Evolutionary conservation across 2,797 vertebrate genomes (phyloP).

Genomic region (Pseudocheirus occidentalis): DNA sequence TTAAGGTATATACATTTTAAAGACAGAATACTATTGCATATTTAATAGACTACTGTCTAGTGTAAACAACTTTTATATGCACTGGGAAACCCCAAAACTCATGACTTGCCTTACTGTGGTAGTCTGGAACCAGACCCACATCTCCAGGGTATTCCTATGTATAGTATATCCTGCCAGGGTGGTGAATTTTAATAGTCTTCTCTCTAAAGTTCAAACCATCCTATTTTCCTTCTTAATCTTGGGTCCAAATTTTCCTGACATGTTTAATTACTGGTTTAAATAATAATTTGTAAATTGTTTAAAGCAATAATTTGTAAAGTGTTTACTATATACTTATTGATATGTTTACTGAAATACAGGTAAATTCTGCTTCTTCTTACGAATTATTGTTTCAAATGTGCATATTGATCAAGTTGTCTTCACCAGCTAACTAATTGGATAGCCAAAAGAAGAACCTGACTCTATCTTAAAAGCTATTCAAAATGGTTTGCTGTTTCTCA

Average conservation of each 20-base stretch:
- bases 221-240: neutral
- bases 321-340: neutral
- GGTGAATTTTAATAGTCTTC: no score
- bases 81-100: neutral
- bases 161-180: neutral
- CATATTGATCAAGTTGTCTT: neutral
- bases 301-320: neutral
- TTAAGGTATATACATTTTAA: neutral
- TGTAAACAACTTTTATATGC: neutral
- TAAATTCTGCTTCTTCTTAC: neutral
- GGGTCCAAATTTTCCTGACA: neutral
- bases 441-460: accelerated
- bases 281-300: neutral
- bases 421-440: neutral
- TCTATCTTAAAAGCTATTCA: neutral
- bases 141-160: neutral
- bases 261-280: neutral
- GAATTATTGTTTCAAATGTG: neutral
- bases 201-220: neutral
- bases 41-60: neutral
- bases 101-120: neutral
- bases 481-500: neutral
- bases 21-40: neutral
- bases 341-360: neutral
- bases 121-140: neutral